Conservation (phyloP, 2,888 invertebrate species). For the Physocephala rufipes region DNA sequence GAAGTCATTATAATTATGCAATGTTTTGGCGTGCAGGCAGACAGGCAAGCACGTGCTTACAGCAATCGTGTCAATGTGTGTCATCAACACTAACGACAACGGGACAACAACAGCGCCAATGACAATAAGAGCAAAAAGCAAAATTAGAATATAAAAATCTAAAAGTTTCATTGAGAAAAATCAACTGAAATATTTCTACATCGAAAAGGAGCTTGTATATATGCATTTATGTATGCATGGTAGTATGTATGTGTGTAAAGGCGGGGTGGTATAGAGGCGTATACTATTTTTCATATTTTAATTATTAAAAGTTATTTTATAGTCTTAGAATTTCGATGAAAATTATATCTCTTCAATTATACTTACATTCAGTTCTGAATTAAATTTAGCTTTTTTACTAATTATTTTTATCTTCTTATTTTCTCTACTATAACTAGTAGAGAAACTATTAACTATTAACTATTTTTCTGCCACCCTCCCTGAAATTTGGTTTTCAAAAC, state of each 20-base stretch:
- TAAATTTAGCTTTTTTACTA: not conserved
- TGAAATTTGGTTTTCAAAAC: too few relatives aligned
- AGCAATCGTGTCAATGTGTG: conserved; percentile 29
- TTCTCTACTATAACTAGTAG: too few relatives aligned
- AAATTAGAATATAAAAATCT: not conserved
- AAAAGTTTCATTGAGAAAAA: conserved; percentile 1
- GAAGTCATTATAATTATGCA: conserved; percentile 27
- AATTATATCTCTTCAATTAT: too few relatives aligned
- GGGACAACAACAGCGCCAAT: not conserved
- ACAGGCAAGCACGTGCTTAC: not conserved
- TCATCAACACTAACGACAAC: conserved; percentile 13
- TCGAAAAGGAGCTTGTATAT: not conserved
- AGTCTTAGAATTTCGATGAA: too few relatives aligned
- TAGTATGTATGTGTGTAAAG: too few relatives aligned
- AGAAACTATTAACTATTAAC: too few relatives aligned
- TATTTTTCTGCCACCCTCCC: too few relatives aligned
- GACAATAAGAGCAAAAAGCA: not conserved
- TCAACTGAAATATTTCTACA: not conserved
- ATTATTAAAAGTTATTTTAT: too few relatives aligned
- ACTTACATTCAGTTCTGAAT: too few relatives aligned
- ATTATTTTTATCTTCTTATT: too few relatives aligned
- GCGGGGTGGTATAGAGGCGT: too few relatives aligned
- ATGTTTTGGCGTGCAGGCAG: not conserved
- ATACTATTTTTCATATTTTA: too few relatives aligned
- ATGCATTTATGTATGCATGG: not conserved